These are phyloP conservation scores for Eriosoma lanigerum DNA, from an alignment of 1,140 invertebrate species.

Conservation along the genomic window DNA sequence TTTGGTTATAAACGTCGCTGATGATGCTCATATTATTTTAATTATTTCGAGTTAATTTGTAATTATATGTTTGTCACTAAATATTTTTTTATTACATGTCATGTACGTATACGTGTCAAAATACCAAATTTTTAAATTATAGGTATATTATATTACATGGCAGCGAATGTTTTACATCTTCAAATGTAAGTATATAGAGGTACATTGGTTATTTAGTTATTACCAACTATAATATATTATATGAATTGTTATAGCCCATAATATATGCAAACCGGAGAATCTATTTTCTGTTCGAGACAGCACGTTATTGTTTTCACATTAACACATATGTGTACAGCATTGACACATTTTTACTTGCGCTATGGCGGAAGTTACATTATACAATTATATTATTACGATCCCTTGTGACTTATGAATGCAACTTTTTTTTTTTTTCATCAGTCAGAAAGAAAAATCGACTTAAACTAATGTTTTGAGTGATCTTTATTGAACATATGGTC, in stretches of 20 bases:
- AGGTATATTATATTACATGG: not conserved
- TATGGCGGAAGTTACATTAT: not conserved
- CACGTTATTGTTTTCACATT: not conserved
- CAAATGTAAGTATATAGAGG: too few species aligned
- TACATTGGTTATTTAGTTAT: too few species aligned
- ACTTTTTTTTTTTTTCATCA: not conserved
- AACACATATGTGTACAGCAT: not conserved
- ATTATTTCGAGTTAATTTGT: not conserved
- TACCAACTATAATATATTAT: too few species aligned
- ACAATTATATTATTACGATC: not conserved
- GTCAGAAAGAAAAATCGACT: not conserved
- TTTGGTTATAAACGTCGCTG: not conserved
- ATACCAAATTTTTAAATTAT: not conserved
- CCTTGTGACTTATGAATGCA: not conserved
- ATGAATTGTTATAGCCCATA: not conserved
- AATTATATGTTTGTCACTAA: not conserved
- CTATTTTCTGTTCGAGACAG: not conserved
- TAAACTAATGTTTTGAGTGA: not conserved
- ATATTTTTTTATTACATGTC: not conserved
- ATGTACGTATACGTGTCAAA: not conserved
- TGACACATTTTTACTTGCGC: not conserved
- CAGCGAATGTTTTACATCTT: not conserved
- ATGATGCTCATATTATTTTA: not conserved
- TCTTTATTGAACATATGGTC: constrained; percentile 21
- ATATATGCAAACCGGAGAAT: not conserved